Base-by-base conservation (phyloP, 1,140 invertebrate species). In the Bombus vancouverensis region DNA sequence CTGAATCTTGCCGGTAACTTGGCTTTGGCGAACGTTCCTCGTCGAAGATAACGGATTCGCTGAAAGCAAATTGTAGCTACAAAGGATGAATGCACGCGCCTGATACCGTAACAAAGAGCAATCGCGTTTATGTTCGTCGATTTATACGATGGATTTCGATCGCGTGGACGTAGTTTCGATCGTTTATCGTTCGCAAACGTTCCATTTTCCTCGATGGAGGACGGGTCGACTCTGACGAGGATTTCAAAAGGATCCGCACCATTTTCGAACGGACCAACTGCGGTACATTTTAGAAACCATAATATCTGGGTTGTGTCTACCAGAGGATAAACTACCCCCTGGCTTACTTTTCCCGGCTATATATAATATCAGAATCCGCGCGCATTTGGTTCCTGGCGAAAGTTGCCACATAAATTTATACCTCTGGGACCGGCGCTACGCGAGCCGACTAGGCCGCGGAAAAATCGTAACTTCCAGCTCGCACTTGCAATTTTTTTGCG, bases 371-470 rank as follows among this genome's bases (percentile, higher is more conserved):
- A 86, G 87, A 84, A 92, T 92, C 90, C 88, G 83, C 74, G 82
- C 77, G 88, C 82, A 92, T 92, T 92, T 87, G 86, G 86, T 90
- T 86, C 81, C 77, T 78, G 68, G 89, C 70, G 82, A 92, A 92
- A 92, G 89, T 92, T 92, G 87, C 84, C 84, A 87, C 91, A 92
- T 92, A 92, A 92, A 92, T 92, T 92, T 92, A 87, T 87, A 90
- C 88, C 44, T 28, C n/a, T 81, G 47, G 47, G 47, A 53, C 47
- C 15, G 47, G 47, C 5, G 47, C 18, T 53, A 53, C 47, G 47
- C 47, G 18, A 53, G 47, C 47, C 47, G 47, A 53, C 18, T 53
- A 75, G 82, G 71, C 87, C 66, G 78, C 28, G 81, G 88, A 83
- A 89, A 89, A 90, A 90, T 90, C 89, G 85, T 83, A 90, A 90